phyloP scores from a whole-genome alignment of 2,797 vertebrate species.

The Coregonus ussuriensis region DNA sequence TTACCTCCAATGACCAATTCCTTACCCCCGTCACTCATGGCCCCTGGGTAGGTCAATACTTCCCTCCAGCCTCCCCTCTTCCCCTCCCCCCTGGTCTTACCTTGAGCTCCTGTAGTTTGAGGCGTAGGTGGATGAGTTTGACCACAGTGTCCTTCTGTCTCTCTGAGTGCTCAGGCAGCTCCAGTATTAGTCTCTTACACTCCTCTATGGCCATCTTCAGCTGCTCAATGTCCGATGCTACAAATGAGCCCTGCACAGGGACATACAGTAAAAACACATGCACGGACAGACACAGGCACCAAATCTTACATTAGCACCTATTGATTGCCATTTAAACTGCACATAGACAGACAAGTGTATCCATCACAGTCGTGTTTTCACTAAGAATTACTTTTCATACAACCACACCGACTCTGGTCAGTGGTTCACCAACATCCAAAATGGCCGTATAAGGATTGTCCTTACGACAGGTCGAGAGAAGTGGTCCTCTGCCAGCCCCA shows the following conservation, averaged over 20 bases:
- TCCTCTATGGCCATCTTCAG: slow-evolving; percentile 91
- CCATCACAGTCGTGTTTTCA: background rate
- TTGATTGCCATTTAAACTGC: background rate
- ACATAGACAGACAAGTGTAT: slow-evolving; percentile 5
- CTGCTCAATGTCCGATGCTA: slow-evolving; percentile 88
- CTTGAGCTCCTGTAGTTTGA: slow-evolving; percentile 96
- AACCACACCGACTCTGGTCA: background rate
- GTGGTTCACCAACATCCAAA: background rate
- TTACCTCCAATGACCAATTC: background rate
- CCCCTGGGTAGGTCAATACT: background rate
- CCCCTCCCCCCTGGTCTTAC: slow-evolving; percentile 63
- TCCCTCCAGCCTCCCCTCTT: slow-evolving; percentile 16
- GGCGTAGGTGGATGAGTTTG: slow-evolving; percentile 92
- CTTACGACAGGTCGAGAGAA: slow-evolving; percentile 92
- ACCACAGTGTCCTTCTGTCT: slow-evolving; percentile 93
- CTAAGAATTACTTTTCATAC: background rate
- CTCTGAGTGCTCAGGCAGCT: slow-evolving; percentile 93
- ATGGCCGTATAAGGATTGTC: background rate
- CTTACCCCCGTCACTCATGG: background rate
- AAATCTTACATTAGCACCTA: background rate
- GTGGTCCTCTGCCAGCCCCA: slow-evolving; percentile 93
- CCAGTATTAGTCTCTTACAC: slow-evolving; percentile 89
- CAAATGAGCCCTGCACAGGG: slow-evolving; percentile 83
- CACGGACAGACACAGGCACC: background rate
- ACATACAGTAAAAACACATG: slow-evolving; percentile 7